Evolutionary conservation across 2,888 invertebrate genomes (phyloP), one percentile per base, ranked within the genome.

Genomic region (Leucophora obtusa): DNA sequence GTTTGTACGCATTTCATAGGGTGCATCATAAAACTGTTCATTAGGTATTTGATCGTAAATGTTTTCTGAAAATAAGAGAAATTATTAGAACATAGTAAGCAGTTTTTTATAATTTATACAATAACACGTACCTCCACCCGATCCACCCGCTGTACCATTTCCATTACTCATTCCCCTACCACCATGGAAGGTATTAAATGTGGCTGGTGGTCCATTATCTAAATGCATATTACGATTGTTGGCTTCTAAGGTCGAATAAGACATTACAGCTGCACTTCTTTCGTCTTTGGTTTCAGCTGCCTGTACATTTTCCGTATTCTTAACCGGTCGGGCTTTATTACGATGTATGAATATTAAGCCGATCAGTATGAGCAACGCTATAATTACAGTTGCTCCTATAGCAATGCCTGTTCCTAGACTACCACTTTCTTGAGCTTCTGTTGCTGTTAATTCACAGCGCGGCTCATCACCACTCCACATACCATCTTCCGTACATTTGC

Each of bases 401-500:
- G 96, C 96, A 18, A 97, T 95, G 80, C 95, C 95, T 9, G 96
- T 93, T 0, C 96, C 96, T 70, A 96, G 88, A 4, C 94, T 93
- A 2, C 94, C 94, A 17, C 92, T 92, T 78, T 95, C 96, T 83
- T 94, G 94, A 0, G 94, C 93, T 87, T 95, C 95, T 21, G 94
- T 93, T 0, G 92, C 91, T 1, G 92, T 91, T 63, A 94, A 91
- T 91, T 96, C 95, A 89, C 97, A 97, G 85, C 92, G 92, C 0
- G 97, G 97, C 84, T 96, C 95, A 66, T 95, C 95, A 0, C 96
- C 96, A 4, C 96, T 96, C 97, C 97, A 97, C 58, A 92, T 91
- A 4, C 95, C 96, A 80, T 94, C 95, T 72, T 96, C 96, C 89
- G 94, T 91, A 87, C 97, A 97, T 87, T 96, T 96, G 77, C 97